A percentile compares a stretch with the other conserved stretches of the same genome.
These are phyloP conservation scores for Parelbella ahira DNA, from an alignment of 2,888 invertebrate species.

Conservation along the genomic window DNA sequence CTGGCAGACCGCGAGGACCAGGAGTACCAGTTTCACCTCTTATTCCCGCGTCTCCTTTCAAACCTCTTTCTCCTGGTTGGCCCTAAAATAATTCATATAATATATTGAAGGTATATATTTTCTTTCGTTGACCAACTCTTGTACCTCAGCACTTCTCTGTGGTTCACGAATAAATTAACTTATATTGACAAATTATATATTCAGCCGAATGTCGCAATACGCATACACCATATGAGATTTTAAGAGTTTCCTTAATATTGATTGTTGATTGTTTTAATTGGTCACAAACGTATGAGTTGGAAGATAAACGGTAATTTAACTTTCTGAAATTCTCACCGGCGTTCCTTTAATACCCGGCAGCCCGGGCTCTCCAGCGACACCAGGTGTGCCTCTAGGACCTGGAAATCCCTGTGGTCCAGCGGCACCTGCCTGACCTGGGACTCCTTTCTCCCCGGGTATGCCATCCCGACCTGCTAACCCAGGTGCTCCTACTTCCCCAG, in stretches of 20 bases:
- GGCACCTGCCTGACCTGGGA: slow-evolving; percentile 85
- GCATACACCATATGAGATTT: no score
- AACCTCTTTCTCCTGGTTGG: slow-evolving; percentile 87
- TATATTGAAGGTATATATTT: no score
- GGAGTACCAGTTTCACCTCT: slow-evolving; percentile 87
- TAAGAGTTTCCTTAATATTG: no score
- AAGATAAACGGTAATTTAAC: no score
- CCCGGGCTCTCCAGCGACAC: slow-evolving; percentile 86
- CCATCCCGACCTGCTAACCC: slow-evolving; percentile 91
- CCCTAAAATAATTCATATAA: slow-evolving; percentile 84
- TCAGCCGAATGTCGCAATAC: no score
- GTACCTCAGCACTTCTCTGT: no score
- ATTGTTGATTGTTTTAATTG: no score
- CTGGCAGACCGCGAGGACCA: slow-evolving; percentile 89
- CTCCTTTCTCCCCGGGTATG: slow-evolving; percentile 89
- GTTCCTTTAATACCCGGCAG: slow-evolving; percentile 87
- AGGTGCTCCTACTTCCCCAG: slow-evolving; percentile 87
- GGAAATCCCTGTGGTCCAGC: slow-evolving; percentile 91
- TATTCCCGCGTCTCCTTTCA: slow-evolving; percentile 87
- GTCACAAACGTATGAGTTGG: no score
- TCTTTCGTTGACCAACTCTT: no score
- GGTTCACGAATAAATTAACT: no score
- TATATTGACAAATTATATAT: no score
- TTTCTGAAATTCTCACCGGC: no score
- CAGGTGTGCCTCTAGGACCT: slow-evolving; percentile 89